Evolutionary conservation across 2,113 vertebrate genomes (phyloP), one percentile per base, ranked within the genome.

Genomic region (Suricata suricatta): DNA sequence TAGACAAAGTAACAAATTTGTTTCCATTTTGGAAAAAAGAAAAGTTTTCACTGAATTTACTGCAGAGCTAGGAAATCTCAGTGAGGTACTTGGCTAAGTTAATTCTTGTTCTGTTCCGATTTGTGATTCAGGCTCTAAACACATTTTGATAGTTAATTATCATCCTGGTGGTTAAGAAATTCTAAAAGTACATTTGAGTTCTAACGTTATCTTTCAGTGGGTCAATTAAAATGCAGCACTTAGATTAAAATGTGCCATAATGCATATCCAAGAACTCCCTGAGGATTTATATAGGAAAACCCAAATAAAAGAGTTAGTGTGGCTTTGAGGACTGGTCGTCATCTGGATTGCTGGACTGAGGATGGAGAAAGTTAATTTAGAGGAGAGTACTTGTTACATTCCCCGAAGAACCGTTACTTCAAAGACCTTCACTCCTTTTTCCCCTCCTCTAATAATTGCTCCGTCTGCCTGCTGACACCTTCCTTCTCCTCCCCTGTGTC

Each of bases 81-180:
- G 57, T 63, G 33, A n/a, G 54, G 6, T 38, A 13, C 38, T 83
- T 83, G 64, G 17, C 38, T 50, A 27, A 88, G 3, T 90, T 84
- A 80, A 76, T 90, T 27, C 38, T 81, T 80, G 57, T 88, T 17
- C 69, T 85, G 44, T 71, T 85, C 25, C 71, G 41, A 66, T 52
- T 95, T 93, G 71, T 1, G 0, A n/a, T 66, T 95, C 71, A 83
- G 72, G 29, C 15, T 82, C 27, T 76, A 95, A 86, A 41, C 15
- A 35, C 3, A 79, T 96, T 96, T 76, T 89, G 44, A 72, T 89
- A 71, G 21, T 81, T 94, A 44, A 68, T 91, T 74, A 57, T 90
- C 54, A 90, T 92, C 14, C 25, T 86, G n/a, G 15, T 50, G 54
- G n/a, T 77, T 95, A 86, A 95, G 93, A 87, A 90, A 69, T 90